Base-by-base conservation (phyloP, 2,113 vertebrate species). In the Colaptes auratus region DNA sequence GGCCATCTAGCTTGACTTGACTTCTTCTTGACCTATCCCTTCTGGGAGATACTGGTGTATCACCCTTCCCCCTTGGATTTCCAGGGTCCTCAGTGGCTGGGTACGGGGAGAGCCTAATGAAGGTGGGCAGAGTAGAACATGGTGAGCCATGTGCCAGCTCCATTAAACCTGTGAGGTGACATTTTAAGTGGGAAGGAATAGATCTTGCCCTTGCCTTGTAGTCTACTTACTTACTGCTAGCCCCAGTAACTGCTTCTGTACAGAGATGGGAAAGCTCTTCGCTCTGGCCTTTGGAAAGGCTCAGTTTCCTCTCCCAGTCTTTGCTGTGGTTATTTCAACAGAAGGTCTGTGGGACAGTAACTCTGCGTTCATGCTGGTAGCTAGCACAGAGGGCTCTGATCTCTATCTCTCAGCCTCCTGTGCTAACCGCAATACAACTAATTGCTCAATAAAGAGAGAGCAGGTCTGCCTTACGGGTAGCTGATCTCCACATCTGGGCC, bases 21-120 rank as follows among this genome's bases (percentile, higher is more conserved):
- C 86, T 96, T 97, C 90, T 85, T 95, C 82, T 76, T 90, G 79
- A 94, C 83, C 89, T 84, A 31, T 72, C 30, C 13, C n/a, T 94
- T 84, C 70, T 93, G 82, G 42, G 67, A 85, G 64, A 90, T 52
- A 53, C 17, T 53, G 59, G 50, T 86, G 42, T 70, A 77, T 31
- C 24, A 73, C 69, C 69, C 67, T 63, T 52, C 36, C 50, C 59
- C 71, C 74, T 67, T 1, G 3, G 35, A 9, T 42, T 87, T 56
- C 50, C 59, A 46, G 61, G 23, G 11, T 67, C n/a, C 66, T 19
- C n/a, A 39, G n/a, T 42, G 71, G 13, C 60, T 74, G 9, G 15
- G 19, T 59, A 30, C 12, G 27, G n/a, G n/a, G 33, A 24, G 7
- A 70, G 50, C 70, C 24, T 70, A 72, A 15, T 64, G 33, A 86